Conservation (phyloP, 2,113 vertebrate species). For the Steatornis caripensis region DNA sequence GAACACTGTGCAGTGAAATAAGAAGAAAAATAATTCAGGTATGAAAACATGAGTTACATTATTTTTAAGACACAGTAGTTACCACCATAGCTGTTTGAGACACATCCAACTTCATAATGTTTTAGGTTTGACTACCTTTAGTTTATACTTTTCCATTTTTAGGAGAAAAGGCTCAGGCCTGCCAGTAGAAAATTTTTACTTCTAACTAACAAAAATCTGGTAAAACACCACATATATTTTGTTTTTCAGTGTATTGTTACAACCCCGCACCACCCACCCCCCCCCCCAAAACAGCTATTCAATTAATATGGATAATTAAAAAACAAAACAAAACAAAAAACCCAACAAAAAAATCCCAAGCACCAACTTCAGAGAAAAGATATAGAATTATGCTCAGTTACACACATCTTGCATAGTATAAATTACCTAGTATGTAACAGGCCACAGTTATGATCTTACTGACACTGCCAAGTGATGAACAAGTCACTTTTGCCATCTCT, state of each 20-base stretch:
- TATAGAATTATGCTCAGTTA: background rate
- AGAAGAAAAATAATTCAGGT: background rate
- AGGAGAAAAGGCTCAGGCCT: background rate
- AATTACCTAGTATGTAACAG: too few species aligned
- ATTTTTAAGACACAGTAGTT: background rate
- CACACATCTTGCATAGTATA: background rate
- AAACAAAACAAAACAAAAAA: background rate
- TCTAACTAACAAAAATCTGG: background rate
- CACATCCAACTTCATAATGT: background rate
- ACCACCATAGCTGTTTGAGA: background rate
- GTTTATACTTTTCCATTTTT: background rate
- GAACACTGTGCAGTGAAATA: background rate
- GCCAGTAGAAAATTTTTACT: background rate
- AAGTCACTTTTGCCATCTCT: background rate
- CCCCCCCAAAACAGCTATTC: background rate
- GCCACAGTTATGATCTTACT: background rate
- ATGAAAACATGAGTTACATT: background rate
- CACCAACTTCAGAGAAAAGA: accelerated
- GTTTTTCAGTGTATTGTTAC: background rate
- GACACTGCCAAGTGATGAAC: background rate
- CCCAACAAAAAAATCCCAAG: too few species aligned
- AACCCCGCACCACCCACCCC: too few species aligned
- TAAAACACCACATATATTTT: background rate
- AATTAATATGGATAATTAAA: background rate
- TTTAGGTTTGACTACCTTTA: background rate